Evolutionary conservation across 2,113 vertebrate genomes (phyloP).

Genomic region (Tauraco erythrolophus): DNA sequence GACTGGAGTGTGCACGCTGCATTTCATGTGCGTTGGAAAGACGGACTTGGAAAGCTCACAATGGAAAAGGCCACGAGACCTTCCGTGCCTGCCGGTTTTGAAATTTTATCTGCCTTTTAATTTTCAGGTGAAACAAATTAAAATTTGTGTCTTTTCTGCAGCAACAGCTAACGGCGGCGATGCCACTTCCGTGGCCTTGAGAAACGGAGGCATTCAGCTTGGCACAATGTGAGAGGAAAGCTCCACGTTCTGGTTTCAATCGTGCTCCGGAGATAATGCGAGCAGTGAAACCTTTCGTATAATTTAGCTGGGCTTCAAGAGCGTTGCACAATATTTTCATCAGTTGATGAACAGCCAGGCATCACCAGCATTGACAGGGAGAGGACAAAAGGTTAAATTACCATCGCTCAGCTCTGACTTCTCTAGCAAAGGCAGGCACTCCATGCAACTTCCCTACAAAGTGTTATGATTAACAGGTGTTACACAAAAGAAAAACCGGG

Average conservation of each 20-base stretch:
- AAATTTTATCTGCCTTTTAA: neutral
- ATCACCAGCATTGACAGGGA: neutral
- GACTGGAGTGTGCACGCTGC: fast-evolving
- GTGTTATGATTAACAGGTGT: slow-evolving; percentile 52
- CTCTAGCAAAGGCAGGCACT: neutral
- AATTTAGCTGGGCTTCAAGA: slow-evolving; percentile 27
- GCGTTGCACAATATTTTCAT: neutral
- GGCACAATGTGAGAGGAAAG: neutral
- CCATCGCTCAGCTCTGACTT: neutral
- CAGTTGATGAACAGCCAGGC: neutral
- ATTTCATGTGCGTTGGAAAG: neutral
- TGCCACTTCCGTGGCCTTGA: slow-evolving; percentile 33
- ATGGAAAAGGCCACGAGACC: neutral
- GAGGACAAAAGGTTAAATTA: slow-evolving; percentile 55
- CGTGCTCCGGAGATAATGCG: neutral
- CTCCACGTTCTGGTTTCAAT: neutral
- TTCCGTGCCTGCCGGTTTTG: neutral
- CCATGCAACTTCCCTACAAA: neutral
- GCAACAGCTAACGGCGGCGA: neutral
- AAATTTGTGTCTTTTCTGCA: neutral
- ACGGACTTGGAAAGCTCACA: neutral
- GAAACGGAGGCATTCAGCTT: slow-evolving; percentile 13
- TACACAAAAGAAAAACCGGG: neutral
- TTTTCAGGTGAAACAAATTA: slow-evolving; percentile 12
- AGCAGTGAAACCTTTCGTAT: neutral